A percentile compares a stretch with the other conserved stretches of the same genome.
Conservation (phyloP, 2,113 vertebrate genomes). For the Centropus bengalensis region DNA sequence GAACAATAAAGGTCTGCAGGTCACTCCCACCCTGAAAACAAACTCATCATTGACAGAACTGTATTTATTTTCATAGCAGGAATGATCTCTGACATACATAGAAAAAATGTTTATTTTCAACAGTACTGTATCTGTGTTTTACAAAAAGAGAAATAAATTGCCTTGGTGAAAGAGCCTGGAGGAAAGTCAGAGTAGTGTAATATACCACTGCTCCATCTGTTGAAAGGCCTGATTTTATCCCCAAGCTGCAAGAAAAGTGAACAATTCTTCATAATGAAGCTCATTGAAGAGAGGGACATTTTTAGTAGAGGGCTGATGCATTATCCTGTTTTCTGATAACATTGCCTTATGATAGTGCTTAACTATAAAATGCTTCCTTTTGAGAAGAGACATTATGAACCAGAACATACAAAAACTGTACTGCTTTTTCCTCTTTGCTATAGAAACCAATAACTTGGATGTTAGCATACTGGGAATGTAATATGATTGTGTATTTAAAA, state of each 20-base stretch:
- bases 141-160: slow-evolving; percentile 18
- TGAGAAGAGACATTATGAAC: slow-evolving; percentile 30
- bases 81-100: background rate
- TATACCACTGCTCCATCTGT: background rate
- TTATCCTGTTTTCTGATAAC: slow-evolving; percentile 9
- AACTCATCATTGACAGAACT: background rate
- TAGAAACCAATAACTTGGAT: background rate
- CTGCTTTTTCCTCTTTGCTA: background rate
- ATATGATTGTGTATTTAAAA: background rate
- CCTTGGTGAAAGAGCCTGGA: background rate
- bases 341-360: slow-evolving; percentile 21
- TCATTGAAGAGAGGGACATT: background rate
- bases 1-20: background rate
- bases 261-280: background rate
- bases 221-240: slow-evolving; percentile 37
- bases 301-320: background rate
- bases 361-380: background rate
- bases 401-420: background rate
- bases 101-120: background rate
- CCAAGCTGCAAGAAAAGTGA: slow-evolving; percentile 56
- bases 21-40: background rate
- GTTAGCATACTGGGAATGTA: background rate
- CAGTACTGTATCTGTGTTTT: background rate
- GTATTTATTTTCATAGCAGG: background rate
- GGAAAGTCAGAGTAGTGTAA: background rate